Percentiles rank a stretch among this genome's conserved stretches.
These are phyloP conservation scores for Gyrodactylus salaris DNA, from an alignment of 1,140 invertebrate genomes.

Conservation along the genomic window DNA sequence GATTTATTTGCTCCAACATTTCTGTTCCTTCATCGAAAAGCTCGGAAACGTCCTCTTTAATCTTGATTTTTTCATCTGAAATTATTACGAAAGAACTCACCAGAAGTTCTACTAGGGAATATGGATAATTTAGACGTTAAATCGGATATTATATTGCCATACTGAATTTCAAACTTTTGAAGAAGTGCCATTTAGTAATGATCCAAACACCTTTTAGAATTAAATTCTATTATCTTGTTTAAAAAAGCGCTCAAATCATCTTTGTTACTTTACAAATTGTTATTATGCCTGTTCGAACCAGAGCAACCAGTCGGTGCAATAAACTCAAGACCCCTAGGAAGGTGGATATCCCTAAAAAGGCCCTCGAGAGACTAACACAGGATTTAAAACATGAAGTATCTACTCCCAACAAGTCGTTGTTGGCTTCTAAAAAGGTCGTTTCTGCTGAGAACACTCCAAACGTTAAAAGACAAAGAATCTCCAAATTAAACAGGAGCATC, in stretches of 20 bases:
- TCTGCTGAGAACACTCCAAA: neutral
- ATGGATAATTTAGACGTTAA: neutral
- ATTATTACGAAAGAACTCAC: neutral
- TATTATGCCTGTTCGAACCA: neutral
- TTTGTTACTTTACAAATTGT: neutral
- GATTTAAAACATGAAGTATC: neutral
- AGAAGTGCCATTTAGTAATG: neutral
- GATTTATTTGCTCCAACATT: neutral
- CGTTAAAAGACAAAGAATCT: neutral
- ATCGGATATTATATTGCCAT: neutral
- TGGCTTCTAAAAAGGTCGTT: neutral
- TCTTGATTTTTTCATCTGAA: neutral
- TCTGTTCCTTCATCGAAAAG: neutral
- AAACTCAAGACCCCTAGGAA: neutral
- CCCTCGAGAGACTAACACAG: too few species aligned
- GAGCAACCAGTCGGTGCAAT: neutral
- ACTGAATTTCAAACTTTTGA: neutral
- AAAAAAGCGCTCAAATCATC: neutral
- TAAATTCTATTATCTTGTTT: neutral
- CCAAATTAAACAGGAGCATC: neutral
- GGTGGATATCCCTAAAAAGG: neutral
- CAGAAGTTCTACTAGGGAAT: neutral
- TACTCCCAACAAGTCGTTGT: neutral
- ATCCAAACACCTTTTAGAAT: neutral
- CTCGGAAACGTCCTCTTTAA: neutral